Evolutionary conservation across 2,113 vertebrate genomes (phyloP), one percentile per base, ranked within the genome.

Genomic region (Bungarus multicinctus): DNA sequence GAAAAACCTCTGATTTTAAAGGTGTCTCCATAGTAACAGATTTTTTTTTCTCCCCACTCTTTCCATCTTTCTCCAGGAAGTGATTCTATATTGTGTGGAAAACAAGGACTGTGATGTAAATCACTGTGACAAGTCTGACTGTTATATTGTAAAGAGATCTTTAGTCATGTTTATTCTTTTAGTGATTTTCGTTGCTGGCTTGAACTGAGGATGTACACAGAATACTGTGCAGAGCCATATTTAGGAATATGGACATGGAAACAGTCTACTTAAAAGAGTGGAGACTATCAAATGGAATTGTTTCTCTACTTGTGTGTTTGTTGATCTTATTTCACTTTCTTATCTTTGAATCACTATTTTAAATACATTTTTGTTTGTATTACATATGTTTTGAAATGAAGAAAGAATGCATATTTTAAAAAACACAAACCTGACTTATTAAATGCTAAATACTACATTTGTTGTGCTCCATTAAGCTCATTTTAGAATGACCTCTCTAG

Each of bases 61-160:
- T 95, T 45, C 92, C 89, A 8, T 86, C 91, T 85, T 92, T 88
- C 89, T 95, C 58, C 97, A 99, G 99, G 99, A 99, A 96, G 99
- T 99, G 94, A 98, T 99, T 96, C 97, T 99, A 87, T 98, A 99
- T 94, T 99, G 99, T 96, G 95, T 99, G 96, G 98, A 99, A 96
- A 98, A 97, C 94, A 98, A 98, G 95, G 97, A 98, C 91, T 99
- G 99, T 53, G 98, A 99, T 4, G 98, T 99, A 85, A 99, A 99
- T 96, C 99, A 99, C 94, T 98, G 98, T 47, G 99, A 99, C 97
- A 98, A 99, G 5, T 99, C 98, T 0, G 99, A 99, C 27, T 99
- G 45, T 99, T 98, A 98, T 57, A 25, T 64, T 93, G 92, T 90
- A 0, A 54, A 93, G 58, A 0, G 0, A 9, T n/a, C 60, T 95